phyloP scores from a whole-genome alignment of 2,888 invertebrate genomes.

The Tetramorium bicarinatum region DNA sequence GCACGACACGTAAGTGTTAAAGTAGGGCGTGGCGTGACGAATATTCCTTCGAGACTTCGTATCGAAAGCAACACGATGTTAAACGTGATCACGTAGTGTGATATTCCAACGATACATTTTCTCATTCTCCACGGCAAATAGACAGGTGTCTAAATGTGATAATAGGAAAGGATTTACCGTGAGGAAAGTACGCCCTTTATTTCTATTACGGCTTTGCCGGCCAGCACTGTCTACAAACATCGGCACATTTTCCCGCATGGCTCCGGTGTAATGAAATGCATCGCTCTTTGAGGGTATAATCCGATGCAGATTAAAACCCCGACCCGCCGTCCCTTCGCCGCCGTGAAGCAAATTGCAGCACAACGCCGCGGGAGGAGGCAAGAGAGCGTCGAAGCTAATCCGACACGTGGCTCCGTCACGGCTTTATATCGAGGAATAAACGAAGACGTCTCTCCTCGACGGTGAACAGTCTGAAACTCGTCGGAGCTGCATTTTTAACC shows the following conservation, averaged over 20 bases:
- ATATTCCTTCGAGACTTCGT: not conserved
- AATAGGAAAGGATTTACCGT: slow-evolving; percentile 65
- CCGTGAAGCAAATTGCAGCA: slow-evolving; percentile 72
- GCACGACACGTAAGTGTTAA: slow-evolving; percentile 6
- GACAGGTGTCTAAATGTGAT: slow-evolving; percentile 70
- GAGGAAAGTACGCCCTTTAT: slow-evolving; percentile 56
- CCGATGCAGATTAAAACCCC: slow-evolving; percentile 80
- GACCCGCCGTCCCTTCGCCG: slow-evolving; percentile 34
- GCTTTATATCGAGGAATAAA: slow-evolving; percentile 63
- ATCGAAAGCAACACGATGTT: not conserved
- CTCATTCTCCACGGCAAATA: slow-evolving; percentile 66
- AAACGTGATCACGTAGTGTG: slow-evolving; percentile 42
- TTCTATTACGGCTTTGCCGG: slow-evolving; percentile 19
- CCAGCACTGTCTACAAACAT: slow-evolving; percentile 62
- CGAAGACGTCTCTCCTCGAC: slow-evolving; percentile 16
- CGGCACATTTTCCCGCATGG: slow-evolving; percentile 72
- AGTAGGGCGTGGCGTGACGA: slow-evolving; percentile 4
- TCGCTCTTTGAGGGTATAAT: slow-evolving; percentile 80
- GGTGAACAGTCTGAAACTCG: slow-evolving; percentile 19
- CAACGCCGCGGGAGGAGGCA: slow-evolving; percentile 54
- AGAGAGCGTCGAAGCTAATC: slow-evolving; percentile 73
- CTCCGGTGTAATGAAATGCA: slow-evolving; percentile 78
- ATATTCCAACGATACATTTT: slow-evolving; percentile 50
- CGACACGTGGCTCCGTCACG: slow-evolving; percentile 67
- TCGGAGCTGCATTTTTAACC: slow-evolving; percentile 47